A percentile compares a stretch with the other conserved stretches of the same genome.
phyloP scores from a whole-genome alignment of 2,113 vertebrate species.

The Hemicordylus capensis region DNA sequence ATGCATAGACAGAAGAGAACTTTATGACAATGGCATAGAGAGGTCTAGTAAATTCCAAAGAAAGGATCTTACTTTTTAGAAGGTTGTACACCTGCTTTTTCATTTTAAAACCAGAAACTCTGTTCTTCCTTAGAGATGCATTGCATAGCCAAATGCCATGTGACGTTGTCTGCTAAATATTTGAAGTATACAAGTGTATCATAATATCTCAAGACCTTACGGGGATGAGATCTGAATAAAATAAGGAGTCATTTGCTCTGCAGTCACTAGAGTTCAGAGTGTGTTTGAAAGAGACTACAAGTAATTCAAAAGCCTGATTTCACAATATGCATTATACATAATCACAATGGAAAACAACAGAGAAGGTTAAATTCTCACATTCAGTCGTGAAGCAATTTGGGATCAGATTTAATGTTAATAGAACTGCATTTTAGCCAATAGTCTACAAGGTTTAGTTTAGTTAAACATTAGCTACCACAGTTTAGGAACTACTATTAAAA shows the following conservation, averaged over 20 bases:
- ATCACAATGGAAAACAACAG: not conserved
- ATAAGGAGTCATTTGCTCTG: constrained; percentile 21
- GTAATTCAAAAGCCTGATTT: not conserved
- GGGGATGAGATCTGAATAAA: constrained; percentile 37
- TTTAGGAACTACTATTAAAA: not conserved
- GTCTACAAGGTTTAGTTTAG: not conserved
- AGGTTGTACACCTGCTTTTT: constrained; percentile 43
- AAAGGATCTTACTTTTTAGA: constrained; percentile 53
- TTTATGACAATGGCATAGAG: constrained; percentile 48
- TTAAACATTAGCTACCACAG: not conserved
- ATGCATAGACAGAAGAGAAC: constrained; percentile 52
- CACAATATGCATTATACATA: constrained; percentile 4
- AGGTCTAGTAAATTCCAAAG: constrained; percentile 44
- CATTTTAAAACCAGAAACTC: constrained; percentile 48
- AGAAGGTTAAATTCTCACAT: not conserved
- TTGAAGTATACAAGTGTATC: not conserved
- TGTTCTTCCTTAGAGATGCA: constrained; percentile 32
- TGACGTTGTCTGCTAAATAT: constrained; percentile 15
- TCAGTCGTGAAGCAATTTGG: not conserved
- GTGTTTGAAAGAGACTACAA: constrained; percentile 16
- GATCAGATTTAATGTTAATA: fast-evolving
- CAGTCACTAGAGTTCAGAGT: not conserved
- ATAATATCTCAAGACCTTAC: not conserved
- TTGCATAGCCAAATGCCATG: not conserved
- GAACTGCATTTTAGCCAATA: constrained; percentile 10